phyloP scores from a whole-genome alignment of 2,888 invertebrate genomes.

The Tupiocoris notatus region DNA sequence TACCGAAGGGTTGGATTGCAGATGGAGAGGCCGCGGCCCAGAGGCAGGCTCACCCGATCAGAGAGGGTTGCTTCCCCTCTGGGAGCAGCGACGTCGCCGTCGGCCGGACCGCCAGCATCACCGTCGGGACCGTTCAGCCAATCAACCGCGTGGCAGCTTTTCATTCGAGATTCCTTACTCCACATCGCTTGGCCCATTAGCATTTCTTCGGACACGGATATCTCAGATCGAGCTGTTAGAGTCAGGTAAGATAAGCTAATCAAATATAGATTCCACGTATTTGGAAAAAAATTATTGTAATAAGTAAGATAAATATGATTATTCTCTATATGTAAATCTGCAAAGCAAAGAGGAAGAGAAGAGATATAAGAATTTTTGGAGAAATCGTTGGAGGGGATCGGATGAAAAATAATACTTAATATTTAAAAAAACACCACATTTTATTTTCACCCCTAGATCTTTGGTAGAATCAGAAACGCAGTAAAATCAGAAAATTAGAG shows the following conservation, averaged over 20 bases:
- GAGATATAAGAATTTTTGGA: too few species aligned
- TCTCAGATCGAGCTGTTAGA: constrained; percentile 42
- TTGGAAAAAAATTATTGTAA: too few species aligned
- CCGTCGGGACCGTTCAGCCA: constrained; percentile 50
- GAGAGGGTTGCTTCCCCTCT: constrained; percentile 56
- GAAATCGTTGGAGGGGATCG: too few species aligned
- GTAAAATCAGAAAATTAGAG: too few species aligned
- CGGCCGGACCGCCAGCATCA: constrained; percentile 33
- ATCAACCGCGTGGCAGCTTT: constrained; percentile 58
- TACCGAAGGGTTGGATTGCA: constrained; percentile 30
- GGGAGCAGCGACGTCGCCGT: constrained; percentile 20
- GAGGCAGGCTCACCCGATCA: constrained; percentile 57
- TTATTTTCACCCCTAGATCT: too few species aligned
- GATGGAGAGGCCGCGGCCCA: constrained; percentile 46
- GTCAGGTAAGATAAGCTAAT: constrained; percentile 49
- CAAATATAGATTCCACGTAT: too few species aligned
- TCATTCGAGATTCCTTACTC: constrained; percentile 57
- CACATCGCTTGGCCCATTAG: constrained; percentile 66
- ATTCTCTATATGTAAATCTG: too few species aligned
- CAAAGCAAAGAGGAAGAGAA: too few species aligned
- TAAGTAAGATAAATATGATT: too few species aligned
- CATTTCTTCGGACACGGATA: constrained; percentile 53
- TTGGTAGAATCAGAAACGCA: too few species aligned
- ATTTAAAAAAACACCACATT: too few species aligned
- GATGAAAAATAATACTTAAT: too few species aligned